Evolutionary conservation across 2,113 vertebrate species (phyloP).

Genomic region (Nicator chloris): DNA sequence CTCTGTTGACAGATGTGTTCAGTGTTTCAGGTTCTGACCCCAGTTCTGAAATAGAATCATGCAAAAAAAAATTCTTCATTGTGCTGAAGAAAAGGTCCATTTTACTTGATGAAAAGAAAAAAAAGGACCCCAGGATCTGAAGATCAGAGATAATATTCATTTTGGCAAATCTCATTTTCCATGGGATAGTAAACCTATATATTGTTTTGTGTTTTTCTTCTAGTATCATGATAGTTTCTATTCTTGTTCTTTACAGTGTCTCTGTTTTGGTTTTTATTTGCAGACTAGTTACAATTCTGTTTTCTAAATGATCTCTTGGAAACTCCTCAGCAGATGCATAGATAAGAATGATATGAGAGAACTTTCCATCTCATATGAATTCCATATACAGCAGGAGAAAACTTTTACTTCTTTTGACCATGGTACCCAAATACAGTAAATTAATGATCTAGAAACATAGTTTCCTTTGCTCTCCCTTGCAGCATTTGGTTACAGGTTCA

Average conservation of each 20-base stretch:
- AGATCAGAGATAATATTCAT: accelerated
- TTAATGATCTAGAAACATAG: neutral
- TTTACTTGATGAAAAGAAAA: neutral
- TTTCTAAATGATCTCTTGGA: neutral
- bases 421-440: neutral
- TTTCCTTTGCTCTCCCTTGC: neutral
- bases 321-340: neutral
- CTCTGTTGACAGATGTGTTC: neutral
- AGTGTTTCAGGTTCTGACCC: neutral
- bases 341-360: neutral
- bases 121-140: neutral
- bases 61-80: neutral
- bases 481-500: neutral
- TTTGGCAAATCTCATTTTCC: neutral
- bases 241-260: neutral
- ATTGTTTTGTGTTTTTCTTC: neutral
- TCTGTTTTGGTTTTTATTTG: neutral
- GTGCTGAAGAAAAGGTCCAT: neutral
- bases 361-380: neutral
- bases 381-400: neutral
- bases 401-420: neutral
- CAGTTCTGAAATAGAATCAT: neutral
- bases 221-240: neutral
- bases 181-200: neutral
- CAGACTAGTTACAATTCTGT: neutral